phyloP scores from a whole-genome alignment of 1,140 invertebrate species.

The Drosophila littoralis region DNA sequence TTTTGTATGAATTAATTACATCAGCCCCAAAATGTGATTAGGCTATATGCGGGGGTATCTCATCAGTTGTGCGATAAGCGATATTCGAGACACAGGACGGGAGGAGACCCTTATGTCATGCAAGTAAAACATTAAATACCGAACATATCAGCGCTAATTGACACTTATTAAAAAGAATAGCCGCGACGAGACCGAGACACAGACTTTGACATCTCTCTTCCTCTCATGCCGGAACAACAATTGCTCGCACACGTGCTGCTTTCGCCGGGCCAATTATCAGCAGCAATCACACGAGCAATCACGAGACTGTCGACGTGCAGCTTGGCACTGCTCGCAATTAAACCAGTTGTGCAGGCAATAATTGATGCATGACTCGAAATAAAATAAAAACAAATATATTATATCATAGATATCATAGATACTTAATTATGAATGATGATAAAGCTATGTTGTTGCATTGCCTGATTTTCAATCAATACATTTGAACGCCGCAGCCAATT shows the following conservation, averaged over 20 bases:
- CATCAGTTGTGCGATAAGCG: too few relatives aligned
- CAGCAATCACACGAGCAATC: constrained; percentile 3
- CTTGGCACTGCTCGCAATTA: constrained; percentile 5
- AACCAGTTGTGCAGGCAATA: not conserved
- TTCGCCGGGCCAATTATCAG: constrained; percentile 49
- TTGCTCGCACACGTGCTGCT: constrained; percentile 50
- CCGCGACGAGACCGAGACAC: not conserved
- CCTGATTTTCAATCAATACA: too few relatives aligned
- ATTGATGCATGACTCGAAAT: constrained; percentile 1
- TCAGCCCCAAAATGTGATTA: constrained; percentile 53
- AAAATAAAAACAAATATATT: not conserved
- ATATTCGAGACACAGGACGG: too few relatives aligned
- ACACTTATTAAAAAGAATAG: constrained; percentile 67
- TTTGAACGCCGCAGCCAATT: not conserved
- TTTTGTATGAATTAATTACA: constrained; percentile 63
- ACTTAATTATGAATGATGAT: not conserved
- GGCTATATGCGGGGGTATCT: constrained; percentile 36
- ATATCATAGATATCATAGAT: not conserved
- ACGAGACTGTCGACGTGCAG: constrained; percentile 32
- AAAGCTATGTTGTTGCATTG: not conserved
- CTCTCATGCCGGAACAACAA: constrained; percentile 49
- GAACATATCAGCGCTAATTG: constrained; percentile 69
- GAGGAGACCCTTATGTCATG: constrained; percentile 4
- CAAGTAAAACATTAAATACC: constrained; percentile 47
- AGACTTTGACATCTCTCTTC: constrained; percentile 34